phyloP scores from a whole-genome alignment of 2,797 vertebrate species.

The Brotogeris chrysoptera region DNA sequence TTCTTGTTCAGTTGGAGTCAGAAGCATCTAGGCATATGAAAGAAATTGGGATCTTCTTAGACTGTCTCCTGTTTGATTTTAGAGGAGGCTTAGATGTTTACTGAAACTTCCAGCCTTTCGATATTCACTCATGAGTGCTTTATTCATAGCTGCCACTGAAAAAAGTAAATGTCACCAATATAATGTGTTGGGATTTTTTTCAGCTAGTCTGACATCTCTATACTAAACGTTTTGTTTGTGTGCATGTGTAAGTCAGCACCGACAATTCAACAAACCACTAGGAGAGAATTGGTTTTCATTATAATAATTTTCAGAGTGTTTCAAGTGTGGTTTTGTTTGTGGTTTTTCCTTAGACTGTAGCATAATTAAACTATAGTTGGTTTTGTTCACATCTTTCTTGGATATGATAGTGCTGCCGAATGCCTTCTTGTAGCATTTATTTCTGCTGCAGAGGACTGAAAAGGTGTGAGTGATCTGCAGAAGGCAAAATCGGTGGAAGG shows the following conservation, averaged over 20 bases:
- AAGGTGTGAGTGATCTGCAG: not conserved
- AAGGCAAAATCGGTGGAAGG: not conserved
- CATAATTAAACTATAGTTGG: not conserved
- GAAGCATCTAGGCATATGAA: constrained; percentile 4
- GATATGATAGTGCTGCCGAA: not conserved
- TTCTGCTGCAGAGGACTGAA: not conserved
- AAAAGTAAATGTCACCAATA: not conserved
- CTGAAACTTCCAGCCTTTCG: not conserved
- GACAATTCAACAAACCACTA: not conserved
- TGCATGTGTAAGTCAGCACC: not conserved
- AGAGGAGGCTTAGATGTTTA: constrained; percentile 1
- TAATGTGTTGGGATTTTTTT: not conserved
- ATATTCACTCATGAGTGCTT: not conserved
- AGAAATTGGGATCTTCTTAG: not conserved
- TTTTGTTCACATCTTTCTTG: not conserved
- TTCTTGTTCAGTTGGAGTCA: constrained; percentile 17
- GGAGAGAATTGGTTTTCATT: not conserved
- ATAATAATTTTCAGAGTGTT: not conserved
- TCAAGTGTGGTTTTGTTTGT: not conserved
- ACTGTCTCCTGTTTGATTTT: not conserved
- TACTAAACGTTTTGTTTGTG: not conserved
- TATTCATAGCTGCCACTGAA: not conserved
- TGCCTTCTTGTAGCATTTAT: not conserved
- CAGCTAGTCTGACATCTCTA: not conserved
- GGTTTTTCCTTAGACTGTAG: not conserved